A percentile compares a stretch with the other conserved stretches of the same genome.
These are phyloP conservation scores for Raphicerus campestris DNA, from an alignment of 2,113 vertebrate species.

Conservation along the genomic window DNA sequence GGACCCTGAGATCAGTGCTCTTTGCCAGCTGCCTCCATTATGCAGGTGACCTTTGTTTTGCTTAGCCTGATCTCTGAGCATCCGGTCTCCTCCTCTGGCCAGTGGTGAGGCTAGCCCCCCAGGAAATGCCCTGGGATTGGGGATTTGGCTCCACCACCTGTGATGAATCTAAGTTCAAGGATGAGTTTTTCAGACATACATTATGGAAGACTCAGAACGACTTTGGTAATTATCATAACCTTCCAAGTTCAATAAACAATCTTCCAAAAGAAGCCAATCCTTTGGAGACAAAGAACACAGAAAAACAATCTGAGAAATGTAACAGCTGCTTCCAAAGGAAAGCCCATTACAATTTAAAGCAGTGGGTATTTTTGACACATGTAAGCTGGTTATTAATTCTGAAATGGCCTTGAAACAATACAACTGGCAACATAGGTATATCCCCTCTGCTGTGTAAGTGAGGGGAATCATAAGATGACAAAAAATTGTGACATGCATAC, in stretches of 20 bases:
- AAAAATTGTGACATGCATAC: neutral
- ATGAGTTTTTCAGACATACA: conserved; percentile 11
- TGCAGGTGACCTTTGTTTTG: neutral
- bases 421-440: neutral
- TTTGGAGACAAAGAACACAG: neutral
- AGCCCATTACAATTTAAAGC: neutral
- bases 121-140: neutral
- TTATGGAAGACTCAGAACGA: neutral
- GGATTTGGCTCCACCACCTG: neutral
- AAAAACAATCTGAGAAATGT: neutral
- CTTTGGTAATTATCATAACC: neutral
- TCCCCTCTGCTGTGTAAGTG: neutral
- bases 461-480: neutral
- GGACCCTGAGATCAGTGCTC: neutral
- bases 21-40: neutral
- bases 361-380: neutral
- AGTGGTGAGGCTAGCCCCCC: neutral
- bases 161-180: neutral
- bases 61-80: neutral
- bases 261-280: neutral
- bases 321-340: neutral
- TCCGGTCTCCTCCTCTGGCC: neutral
- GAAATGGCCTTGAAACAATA: neutral
- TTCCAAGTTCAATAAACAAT: neutral
- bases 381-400: conserved; percentile 1